Conservation (phyloP, 2,888 invertebrate species). For the Athetis lepigone region DNA sequence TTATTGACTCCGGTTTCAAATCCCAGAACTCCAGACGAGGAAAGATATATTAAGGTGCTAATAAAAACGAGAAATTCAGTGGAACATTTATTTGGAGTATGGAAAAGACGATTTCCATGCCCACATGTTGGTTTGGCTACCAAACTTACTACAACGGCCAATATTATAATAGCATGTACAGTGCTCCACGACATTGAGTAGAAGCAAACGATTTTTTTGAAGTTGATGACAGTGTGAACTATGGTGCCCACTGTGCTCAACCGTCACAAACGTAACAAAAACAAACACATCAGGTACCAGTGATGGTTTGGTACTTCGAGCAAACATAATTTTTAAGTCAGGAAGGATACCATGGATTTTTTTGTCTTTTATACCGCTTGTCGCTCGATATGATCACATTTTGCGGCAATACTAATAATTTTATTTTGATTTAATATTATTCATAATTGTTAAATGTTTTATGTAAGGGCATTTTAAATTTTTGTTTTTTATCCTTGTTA, state of each 20-base stretch:
- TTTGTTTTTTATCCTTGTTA: constrained; percentile 2
- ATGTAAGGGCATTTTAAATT: neutral
- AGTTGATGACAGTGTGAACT: no score
- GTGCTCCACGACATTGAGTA: no score
- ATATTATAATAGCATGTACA: no score
- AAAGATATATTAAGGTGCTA: constrained; percentile 9
- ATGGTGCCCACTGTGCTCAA: no score
- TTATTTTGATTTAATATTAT: no score
- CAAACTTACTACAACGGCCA: no score
- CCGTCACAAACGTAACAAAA: no score
- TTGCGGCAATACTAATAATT: neutral
- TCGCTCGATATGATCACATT: constrained; percentile 2
- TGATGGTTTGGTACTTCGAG: no score
- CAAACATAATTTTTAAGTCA: no score
- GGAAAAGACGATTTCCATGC: constrained; percentile 13
- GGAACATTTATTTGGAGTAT: constrained; percentile 9
- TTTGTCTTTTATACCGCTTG: neutral
- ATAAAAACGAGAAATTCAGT: constrained; percentile 7
- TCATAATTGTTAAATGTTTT: neutral
- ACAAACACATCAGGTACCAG: no score
- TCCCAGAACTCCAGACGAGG: constrained; percentile 4
- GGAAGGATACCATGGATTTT: neutral
- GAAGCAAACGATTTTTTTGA: no score
- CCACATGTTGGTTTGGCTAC: constrained; percentile 3
- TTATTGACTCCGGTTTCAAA: constrained; percentile 6